These are phyloP conservation scores for Gobionotothen gibberifrons DNA, from an alignment of 2,797 vertebrate genomes.

Conservation along the genomic window DNA sequence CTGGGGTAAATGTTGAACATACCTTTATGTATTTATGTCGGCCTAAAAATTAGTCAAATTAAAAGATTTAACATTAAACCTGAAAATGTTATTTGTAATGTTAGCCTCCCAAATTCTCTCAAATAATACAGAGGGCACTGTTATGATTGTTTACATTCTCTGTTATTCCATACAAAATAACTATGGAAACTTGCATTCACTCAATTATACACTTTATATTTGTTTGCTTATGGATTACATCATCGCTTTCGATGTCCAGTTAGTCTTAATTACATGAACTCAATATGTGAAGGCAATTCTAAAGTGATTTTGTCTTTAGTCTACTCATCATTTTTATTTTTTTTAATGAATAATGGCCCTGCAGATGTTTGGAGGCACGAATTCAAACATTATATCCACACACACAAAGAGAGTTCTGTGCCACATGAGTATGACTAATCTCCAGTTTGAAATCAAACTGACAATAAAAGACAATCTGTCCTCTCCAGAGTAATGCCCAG, in stretches of 20 bases:
- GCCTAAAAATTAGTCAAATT: background rate
- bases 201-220: background rate
- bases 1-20: background rate
- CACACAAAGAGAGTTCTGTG: conserved; percentile 31
- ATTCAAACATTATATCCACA: conserved; percentile 25
- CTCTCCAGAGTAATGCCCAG: conserved; percentile 66
- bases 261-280: background rate
- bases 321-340: conserved; percentile 21
- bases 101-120: background rate
- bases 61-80: background rate
- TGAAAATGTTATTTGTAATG: background rate
- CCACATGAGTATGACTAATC: conserved; percentile 67
- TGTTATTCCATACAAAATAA: background rate
- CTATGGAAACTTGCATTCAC: background rate
- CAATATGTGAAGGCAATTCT: conserved; percentile 5
- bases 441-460: conserved; percentile 69
- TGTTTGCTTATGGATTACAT: conserved; percentile 9
- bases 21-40: background rate
- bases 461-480: conserved; percentile 73
- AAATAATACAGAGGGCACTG: background rate
- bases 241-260: conserved; percentile 1
- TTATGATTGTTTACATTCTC: background rate
- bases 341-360: conserved; percentile 27
- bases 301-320: conserved; percentile 5
- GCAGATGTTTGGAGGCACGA: conserved; percentile 38